These are phyloP conservation scores for Pandemis corylana DNA, from an alignment of 2,888 invertebrate species.

Conservation along the genomic window DNA sequence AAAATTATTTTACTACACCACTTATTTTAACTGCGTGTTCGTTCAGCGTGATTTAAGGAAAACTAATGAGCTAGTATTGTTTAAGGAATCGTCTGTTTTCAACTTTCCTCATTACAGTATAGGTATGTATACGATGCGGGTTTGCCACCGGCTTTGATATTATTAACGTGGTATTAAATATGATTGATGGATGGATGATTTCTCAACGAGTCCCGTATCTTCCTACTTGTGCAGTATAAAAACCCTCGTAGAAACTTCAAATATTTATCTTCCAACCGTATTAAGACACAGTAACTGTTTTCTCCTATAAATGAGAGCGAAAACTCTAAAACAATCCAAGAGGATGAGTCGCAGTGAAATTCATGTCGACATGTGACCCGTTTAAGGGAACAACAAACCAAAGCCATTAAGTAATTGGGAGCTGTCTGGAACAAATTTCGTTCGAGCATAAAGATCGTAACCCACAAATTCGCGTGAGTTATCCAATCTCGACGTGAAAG, in stretches of 20 bases:
- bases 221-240: neutral
- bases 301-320: too few species aligned
- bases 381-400: constrained; percentile 5
- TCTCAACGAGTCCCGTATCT: neutral
- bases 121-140: constrained; percentile 1
- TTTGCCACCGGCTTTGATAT: neutral
- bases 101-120: constrained; percentile 41
- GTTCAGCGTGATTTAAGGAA: constrained; percentile 54
- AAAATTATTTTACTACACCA: constrained; percentile 14
- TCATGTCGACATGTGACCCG: neutral
- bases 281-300: too few species aligned
- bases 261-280: too few species aligned
- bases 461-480: constrained; percentile 61
- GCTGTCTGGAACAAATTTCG: constrained; percentile 25
- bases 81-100: constrained; percentile 16
- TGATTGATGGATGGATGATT: neutral
- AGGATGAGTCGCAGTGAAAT: neutral
- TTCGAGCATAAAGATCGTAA: constrained; percentile 29
- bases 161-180: neutral
- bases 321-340: too few species aligned
- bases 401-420: neutral
- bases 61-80: constrained; percentile 52
- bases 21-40: constrained; percentile 46
- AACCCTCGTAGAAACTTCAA: neutral
- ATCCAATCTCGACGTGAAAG: constrained; percentile 75